Evolutionary conservation across 2,113 vertebrate species (phyloP), one percentile per base, ranked within the genome.

Genomic region (Excalfactoria chinensis): DNA sequence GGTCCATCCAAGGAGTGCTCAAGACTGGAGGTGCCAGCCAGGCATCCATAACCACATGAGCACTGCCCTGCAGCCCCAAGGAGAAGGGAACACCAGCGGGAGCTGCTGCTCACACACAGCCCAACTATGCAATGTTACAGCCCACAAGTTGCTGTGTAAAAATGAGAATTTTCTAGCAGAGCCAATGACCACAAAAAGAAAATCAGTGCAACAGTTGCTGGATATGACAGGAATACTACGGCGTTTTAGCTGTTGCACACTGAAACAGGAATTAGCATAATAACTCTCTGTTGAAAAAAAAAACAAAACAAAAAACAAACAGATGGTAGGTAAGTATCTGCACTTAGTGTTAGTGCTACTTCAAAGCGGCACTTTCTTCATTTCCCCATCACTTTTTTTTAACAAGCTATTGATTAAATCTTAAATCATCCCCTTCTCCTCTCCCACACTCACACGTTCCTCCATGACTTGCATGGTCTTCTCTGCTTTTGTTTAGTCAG

Each of bases 201-300:
- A 96, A 77, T 55, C 44, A 75, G 34, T 83, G 89, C 85, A 97
- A 82, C 35, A 93, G 90, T 89, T 93, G 96, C 59, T 89, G 83
- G 91, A 93, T 93, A 95, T 70, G 85, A 37, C 76, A 88, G 90
- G 85, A 85, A 73, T 82, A 84, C 67, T 53, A 21, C 7, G 2
- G 64, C 18, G 66, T 82, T 95, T 91, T 89, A 95, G 95, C 71
- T 90, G 94, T 67, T 84, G 82, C 10, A 32, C 69, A 75, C 4
- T 87, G 86, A 73, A 91, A 96, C 85, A 92, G 58, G 84, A 97
- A 93, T 88, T 60, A 93, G 58, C 73, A 92, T 93, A 95, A 95
- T 74, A 76, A 90, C 83, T 96, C 73, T 58, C 95, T 90, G 90
- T 91, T 94, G 76, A 90, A 80, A 53, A 80, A 53, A 53, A 49